phyloP scores from a whole-genome alignment of 2,888 invertebrate genomes.

The Erebia epiphron region DNA sequence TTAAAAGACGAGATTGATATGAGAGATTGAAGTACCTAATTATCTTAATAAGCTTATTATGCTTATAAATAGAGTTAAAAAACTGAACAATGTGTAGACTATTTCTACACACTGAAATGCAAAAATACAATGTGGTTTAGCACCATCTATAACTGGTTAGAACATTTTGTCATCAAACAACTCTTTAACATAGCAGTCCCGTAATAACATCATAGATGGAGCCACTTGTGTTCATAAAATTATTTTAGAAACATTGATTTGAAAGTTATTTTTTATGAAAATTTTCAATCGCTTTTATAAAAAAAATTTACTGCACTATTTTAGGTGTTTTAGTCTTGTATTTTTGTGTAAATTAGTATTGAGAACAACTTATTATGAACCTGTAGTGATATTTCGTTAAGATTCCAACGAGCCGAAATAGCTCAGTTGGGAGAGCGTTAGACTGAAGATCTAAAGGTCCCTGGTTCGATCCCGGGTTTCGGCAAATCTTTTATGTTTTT shows the following conservation, averaged over 20 bases:
- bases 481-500: conserved; percentile 65
- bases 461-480: conserved; percentile 88
- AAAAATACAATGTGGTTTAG: conserved; percentile 8
- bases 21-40: too few species aligned
- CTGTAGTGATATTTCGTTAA: conserved; percentile 40
- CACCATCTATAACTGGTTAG: conserved; percentile 45
- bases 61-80: too few species aligned
- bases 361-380: neutral
- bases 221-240: conserved; percentile 6
- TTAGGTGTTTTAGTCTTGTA: neutral
- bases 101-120: neutral
- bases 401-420: conserved; percentile 76
- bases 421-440: conserved; percentile 86
- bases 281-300: neutral
- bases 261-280: neutral
- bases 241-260: neutral
- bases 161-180: neutral
- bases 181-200: conserved; percentile 12
- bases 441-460: conserved; percentile 89
- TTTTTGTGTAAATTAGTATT: neutral
- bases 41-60: too few species aligned
- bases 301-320: neutral
- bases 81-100: too few species aligned
- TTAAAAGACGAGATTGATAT: too few species aligned
- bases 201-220: conserved; percentile 20